These are phyloP conservation scores for Meda fulgida DNA, from an alignment of 2,797 vertebrate genomes.

Conservation along the genomic window DNA sequence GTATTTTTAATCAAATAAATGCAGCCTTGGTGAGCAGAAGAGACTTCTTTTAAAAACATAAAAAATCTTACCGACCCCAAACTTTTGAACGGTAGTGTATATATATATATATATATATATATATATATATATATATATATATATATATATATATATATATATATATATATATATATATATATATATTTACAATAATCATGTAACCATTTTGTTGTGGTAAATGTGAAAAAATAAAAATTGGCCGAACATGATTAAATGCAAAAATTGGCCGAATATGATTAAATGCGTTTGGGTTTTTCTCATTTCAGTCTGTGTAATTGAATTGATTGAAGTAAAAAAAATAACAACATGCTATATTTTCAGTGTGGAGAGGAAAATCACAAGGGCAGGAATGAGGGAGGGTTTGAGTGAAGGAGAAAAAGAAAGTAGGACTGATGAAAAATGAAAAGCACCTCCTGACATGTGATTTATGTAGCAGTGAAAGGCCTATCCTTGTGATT, in stretches of 20 bases:
- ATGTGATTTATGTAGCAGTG: slow-evolving; percentile 74
- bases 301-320: not conserved
- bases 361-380: not conserved
- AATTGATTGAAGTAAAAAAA: not conserved
- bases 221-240: not conserved
- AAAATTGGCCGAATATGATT: not conserved
- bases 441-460: slow-evolving; percentile 53
- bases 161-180: too few species aligned
- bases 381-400: not conserved
- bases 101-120: too few species aligned
- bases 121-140: too few species aligned
- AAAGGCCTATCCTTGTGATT: slow-evolving; percentile 64
- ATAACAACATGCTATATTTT: not conserved
- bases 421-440: slow-evolving; percentile 40
- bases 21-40: too few species aligned
- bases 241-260: not conserved
- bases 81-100: too few species aligned
- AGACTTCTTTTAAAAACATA: too few species aligned
- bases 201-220: not conserved
- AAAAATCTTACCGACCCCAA: too few species aligned
- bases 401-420: not conserved
- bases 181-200: too few species aligned
- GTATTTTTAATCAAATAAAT: too few species aligned
- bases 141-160: too few species aligned
- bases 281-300: not conserved